These are phyloP conservation scores for Rhodophaea formosa DNA, from an alignment of 2,888 invertebrate species.

Conservation along the genomic window DNA sequence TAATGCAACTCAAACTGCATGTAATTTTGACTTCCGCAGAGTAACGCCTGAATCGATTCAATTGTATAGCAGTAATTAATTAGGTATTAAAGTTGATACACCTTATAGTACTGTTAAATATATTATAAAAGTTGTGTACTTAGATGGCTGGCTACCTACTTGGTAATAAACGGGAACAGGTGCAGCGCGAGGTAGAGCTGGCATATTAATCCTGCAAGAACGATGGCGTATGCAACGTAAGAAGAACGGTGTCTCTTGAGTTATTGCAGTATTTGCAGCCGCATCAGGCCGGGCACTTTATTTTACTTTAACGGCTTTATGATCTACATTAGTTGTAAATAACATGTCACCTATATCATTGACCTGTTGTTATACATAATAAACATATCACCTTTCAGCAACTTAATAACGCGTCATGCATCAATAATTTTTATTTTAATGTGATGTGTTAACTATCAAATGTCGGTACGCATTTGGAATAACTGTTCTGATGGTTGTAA, in stretches of 20 bases:
- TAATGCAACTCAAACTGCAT: too few species aligned
- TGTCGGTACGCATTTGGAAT: not conserved
- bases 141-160: constrained; percentile 6
- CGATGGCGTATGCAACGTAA: constrained; percentile 38
- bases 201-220: constrained; percentile 53
- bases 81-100: not conserved
- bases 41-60: too few species aligned
- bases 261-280: constrained; percentile 39
- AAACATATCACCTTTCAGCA: not conserved
- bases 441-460: constrained; percentile 7
- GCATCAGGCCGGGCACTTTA: constrained; percentile 14
- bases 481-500: constrained; percentile 1
- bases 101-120: not conserved
- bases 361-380: too few species aligned
- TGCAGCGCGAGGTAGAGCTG: constrained; percentile 38
- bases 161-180: constrained; percentile 44
- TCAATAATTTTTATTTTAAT: constrained; percentile 16
- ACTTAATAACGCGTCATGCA: constrained; percentile 24
- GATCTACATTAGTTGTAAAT: not conserved
- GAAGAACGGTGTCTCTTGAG: constrained; percentile 36
- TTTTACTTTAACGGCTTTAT: constrained; percentile 9
- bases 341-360: not conserved
- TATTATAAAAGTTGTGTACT: constrained; percentile 7
- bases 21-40: too few species aligned
- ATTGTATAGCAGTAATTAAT: too few species aligned